phyloP scores from a whole-genome alignment of 2,113 vertebrate species.

The Elgaria multicarinata region DNA sequence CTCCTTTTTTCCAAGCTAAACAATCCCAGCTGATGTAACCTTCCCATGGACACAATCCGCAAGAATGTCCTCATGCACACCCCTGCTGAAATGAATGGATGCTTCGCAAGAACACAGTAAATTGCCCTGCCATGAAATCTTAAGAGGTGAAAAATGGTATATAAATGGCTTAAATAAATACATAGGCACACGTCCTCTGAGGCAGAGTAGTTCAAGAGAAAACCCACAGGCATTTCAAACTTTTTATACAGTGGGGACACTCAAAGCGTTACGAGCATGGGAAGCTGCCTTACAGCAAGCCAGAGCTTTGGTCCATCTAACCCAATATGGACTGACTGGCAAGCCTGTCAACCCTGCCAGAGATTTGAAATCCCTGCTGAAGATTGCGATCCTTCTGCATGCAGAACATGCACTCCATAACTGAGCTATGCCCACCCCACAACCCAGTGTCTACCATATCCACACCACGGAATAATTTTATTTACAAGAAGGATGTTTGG shows the following conservation, averaged over 20 bases:
- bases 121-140: background rate
- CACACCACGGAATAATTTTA: background rate
- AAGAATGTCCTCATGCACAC: background rate
- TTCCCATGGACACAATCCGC: too few relatives aligned
- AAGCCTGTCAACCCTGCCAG: background rate
- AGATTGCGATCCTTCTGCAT: too few relatives aligned
- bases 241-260: background rate
- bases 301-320: background rate
- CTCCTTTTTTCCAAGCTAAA: too few relatives aligned
- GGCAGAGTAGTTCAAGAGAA: background rate
- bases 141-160: background rate
- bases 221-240: background rate
- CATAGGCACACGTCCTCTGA: background rate
- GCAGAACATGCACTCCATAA: background rate
- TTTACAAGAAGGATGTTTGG: background rate
- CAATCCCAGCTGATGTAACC: too few relatives aligned
- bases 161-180: background rate
- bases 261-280: background rate
- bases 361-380: background rate
- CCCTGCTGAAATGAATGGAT: background rate
- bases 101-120: background rate
- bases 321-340: background rate
- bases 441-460: background rate
- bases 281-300: background rate
- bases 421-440: background rate